Percentiles rank a stretch among this genome's conserved stretches.
Conservation (phyloP, 1,140 invertebrate species). For the Mylabris phalerata region DNA sequence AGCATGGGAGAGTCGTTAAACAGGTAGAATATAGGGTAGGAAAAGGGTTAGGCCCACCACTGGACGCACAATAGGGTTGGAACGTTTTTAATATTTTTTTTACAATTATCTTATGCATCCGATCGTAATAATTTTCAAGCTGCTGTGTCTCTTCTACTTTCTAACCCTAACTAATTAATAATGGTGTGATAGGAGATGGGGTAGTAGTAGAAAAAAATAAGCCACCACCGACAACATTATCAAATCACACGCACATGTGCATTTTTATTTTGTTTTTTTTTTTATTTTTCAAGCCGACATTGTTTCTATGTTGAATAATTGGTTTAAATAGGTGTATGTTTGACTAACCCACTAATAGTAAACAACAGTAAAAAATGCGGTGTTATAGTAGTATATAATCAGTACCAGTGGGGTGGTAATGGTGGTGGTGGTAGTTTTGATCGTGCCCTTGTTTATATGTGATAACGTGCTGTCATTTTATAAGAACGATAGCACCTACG, state of each 20-base stretch:
- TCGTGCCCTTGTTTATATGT: constrained; percentile 15
- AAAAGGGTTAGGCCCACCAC: constrained; percentile 32
- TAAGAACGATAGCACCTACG: constrained; percentile 36
- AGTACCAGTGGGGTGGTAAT: constrained; percentile 25
- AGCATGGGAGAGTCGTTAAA: constrained; percentile 23
- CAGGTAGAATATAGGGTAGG: neutral
- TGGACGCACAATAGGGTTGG: neutral
- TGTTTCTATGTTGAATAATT: constrained; percentile 30
- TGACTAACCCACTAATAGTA: neutral
- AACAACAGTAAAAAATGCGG: neutral
- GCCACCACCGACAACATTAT: neutral
- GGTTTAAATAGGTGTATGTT: neutral
- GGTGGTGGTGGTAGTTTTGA: no score
- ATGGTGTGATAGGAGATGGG: neutral
- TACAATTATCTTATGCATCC: neutral
- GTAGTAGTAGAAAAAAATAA: neutral
- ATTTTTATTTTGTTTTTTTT: constrained; percentile 13
- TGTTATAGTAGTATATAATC: constrained; percentile 35
- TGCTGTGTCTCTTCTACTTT: neutral
- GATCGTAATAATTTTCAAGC: neutral
- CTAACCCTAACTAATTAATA: neutral
- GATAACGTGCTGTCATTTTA: constrained; percentile 34
- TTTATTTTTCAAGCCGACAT: constrained; percentile 18
- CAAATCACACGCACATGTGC: constrained; percentile 29
- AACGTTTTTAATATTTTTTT: neutral